Evolutionary conservation across 2,797 vertebrate genomes (phyloP).

Genomic region (Rhinatrema bivittatum): DNA sequence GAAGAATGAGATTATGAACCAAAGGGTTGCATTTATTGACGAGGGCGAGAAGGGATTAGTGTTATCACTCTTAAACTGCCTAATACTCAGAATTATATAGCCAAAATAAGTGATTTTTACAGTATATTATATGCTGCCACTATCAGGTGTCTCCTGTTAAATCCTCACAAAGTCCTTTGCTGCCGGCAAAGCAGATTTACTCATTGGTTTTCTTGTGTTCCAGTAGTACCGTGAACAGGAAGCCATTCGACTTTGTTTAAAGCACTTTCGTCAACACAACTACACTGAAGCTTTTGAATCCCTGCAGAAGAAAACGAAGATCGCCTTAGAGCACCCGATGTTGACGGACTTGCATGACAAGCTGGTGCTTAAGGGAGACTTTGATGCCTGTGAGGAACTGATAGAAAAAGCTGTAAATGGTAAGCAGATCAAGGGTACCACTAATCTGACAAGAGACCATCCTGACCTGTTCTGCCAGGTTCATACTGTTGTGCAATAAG

Average conservation of each 20-base stretch:
- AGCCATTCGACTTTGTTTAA: constrained; percentile 97
- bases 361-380: constrained; percentile 90
- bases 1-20: too few species aligned
- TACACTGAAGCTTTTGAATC: constrained; percentile 98
- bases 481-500: too few species aligned
- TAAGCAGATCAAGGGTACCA: constrained; percentile 38
- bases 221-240: constrained; percentile 98
- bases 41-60: too few species aligned
- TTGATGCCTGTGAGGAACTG: constrained; percentile 91
- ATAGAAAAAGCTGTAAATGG: constrained; percentile 97
- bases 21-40: too few species aligned
- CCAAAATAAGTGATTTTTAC: too few species aligned
- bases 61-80: too few species aligned
- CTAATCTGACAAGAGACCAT: too few species aligned
- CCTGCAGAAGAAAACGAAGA: constrained; percentile 95
- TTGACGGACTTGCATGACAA: constrained; percentile 94
- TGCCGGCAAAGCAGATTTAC: constrained; percentile 31
- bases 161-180: too few species aligned
- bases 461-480: too few species aligned
- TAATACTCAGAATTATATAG: too few species aligned
- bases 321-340: constrained; percentile 94
- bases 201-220: constrained; percentile 64
- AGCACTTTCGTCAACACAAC: constrained; percentile 98
- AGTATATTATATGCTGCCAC: too few species aligned
- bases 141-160: too few species aligned